Evolutionary conservation across 2,888 invertebrate genomes (phyloP).

Genomic region (Megamerina dolium): DNA sequence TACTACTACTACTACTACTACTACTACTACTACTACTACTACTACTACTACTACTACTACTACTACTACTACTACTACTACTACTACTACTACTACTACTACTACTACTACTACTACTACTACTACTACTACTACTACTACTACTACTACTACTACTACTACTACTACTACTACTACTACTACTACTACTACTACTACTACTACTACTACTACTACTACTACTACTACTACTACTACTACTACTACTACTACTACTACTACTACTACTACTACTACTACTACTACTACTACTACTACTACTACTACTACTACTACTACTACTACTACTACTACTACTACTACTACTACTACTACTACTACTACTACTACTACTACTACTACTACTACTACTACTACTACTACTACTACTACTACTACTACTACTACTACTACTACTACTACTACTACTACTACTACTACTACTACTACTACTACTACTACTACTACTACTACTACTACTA

Average conservation of each 20-base stretch:
- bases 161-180: neutral
- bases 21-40: neutral
- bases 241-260: neutral
- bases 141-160: neutral
- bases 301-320: neutral
- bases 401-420: neutral
- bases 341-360: neutral
- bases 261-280: neutral
- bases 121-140: neutral
- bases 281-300: neutral
- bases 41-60: neutral
- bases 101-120: neutral
- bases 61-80: neutral
- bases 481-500: neutral
- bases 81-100: neutral
- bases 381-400: neutral
- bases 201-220: slow-evolving; percentile 1
- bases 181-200: slow-evolving; percentile 1
- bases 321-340: neutral
- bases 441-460: neutral
- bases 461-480: neutral
- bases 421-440: neutral
- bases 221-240: slow-evolving; percentile 1
- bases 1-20: neutral
- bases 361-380: neutral